Evolutionary conservation across 1,140 invertebrate genomes (phyloP), one percentile per base, ranked within the genome.

Genomic region (Drosophila albomicans): DNA sequence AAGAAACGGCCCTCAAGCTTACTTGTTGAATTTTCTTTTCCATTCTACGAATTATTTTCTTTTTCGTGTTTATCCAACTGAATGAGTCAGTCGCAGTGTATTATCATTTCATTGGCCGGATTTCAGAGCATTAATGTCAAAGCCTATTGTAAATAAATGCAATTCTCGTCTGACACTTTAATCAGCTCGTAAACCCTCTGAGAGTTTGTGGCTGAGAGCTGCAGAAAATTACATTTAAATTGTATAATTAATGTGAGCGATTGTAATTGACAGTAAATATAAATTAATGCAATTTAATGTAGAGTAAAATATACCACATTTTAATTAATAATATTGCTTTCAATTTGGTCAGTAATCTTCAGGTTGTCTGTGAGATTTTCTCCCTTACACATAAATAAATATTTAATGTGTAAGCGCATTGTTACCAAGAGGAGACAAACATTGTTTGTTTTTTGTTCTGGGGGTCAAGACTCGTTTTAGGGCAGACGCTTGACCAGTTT

Each of bases 331-430:
- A 38, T 38, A 10, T 38, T 38, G 35, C 8, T 8, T 38, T 38
- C 35, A 38, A 43, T 43, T 43, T 43, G 2, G 41, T 13, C 3
- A 13, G 41, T 43, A 43, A 13, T 43, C 11, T 30, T 52, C 13
- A 56, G 35, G 52, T 35, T 38, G 20, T 45, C 38, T n/a, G n/a
- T 46, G 11, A 13, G 7, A 10, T 56, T 78, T 78, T 75, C 51
- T 57, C 10, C 48, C 38, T 71, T 30, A 62, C 76, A 76, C 76
- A 77, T 76, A 79, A 84, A 84, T 84, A 84, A 84, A 80, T 84
- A 80, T 77, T 84, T 77, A 77, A 85, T 79, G 65, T 77, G 54
- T 35, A 48, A 73, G 56, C 56, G 73, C 73, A 77, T 69, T 69
- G 73, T 73, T 77, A 16, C 32, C n/a, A 28, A 45, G 13, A 20